phyloP scores from a whole-genome alignment of 2,888 invertebrate genomes.

The Tiphia femorata region DNA sequence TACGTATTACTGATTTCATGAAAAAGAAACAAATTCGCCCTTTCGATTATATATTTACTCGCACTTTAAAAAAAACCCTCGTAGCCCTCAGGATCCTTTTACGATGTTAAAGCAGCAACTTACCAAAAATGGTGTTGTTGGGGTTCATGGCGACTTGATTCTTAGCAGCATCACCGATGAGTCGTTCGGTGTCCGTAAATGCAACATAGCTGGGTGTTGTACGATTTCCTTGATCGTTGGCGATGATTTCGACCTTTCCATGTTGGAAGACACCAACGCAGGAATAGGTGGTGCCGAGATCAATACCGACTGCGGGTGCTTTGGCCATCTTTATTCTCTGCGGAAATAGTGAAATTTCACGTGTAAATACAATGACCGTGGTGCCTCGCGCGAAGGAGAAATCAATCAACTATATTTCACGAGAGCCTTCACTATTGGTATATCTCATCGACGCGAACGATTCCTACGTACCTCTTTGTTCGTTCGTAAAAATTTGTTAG shows the following conservation, averaged over 20 bases:
- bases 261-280: slow-evolving; percentile 91
- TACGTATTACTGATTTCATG: background rate
- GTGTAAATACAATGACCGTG: no score
- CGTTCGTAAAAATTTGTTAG: slow-evolving; percentile 17
- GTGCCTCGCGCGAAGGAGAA: no score
- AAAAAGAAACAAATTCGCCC: background rate
- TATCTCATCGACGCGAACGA: background rate
- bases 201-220: slow-evolving; percentile 75
- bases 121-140: slow-evolving; percentile 87
- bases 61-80: background rate
- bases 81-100: no score
- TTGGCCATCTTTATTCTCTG: slow-evolving; percentile 72
- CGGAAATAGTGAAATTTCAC: no score
- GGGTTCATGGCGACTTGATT: slow-evolving; percentile 84
- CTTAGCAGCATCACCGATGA: slow-evolving; percentile 74
- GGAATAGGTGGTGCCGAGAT: slow-evolving; percentile 95
- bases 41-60: background rate
- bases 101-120: no score
- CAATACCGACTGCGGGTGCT: slow-evolving; percentile 94
- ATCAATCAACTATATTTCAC: no score
- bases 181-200: slow-evolving; percentile 72
- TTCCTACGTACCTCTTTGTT: slow-evolving; percentile 16
- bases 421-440: no score
- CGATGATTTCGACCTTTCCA: slow-evolving; percentile 82
- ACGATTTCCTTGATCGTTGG: slow-evolving; percentile 74